Percentiles rank a stretch among this genome's conserved stretches.
Evolutionary conservation across 2,113 vertebrate genomes (phyloP).

Genomic region (Bubo bubo): DNA sequence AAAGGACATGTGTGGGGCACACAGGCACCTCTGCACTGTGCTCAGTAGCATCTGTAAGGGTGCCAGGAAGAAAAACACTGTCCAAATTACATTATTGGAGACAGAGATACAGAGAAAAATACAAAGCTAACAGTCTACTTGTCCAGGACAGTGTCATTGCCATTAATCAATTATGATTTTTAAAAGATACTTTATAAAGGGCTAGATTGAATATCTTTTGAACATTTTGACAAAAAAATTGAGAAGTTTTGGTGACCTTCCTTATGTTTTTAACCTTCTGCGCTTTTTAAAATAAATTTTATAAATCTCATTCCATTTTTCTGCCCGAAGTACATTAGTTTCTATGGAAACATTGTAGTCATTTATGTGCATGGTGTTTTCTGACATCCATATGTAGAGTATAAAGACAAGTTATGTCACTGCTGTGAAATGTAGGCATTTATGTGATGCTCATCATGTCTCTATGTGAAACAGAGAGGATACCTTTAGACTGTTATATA

Average conservation of each 20-base stretch:
- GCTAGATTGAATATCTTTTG: neutral
- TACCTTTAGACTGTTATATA: neutral
- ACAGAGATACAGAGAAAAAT: neutral
- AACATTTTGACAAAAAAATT: neutral
- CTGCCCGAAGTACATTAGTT: constrained; percentile 41
- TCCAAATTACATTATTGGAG: neutral
- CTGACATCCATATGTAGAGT: constrained; percentile 22
- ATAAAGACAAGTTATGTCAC: constrained; percentile 32
- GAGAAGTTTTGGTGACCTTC: neutral
- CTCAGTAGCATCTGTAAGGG: neutral
- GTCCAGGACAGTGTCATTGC: neutral
- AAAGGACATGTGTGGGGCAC: neutral
- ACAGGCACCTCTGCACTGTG: neutral
- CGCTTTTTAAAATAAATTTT: neutral
- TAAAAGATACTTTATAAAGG: neutral
- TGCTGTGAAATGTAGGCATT: constrained; percentile 20
- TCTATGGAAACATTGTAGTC: constrained; percentile 62
- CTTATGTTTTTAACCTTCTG: neutral
- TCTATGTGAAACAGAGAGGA: neutral
- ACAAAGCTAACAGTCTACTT: neutral
- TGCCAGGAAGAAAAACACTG: neutral
- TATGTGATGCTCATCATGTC: neutral
- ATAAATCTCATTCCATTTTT: constrained; percentile 10
- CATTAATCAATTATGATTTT: neutral
- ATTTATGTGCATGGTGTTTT: constrained; percentile 26